Base-by-base conservation (phyloP, 2,113 vertebrate species). In the Pheucticus melanocephalus region DNA sequence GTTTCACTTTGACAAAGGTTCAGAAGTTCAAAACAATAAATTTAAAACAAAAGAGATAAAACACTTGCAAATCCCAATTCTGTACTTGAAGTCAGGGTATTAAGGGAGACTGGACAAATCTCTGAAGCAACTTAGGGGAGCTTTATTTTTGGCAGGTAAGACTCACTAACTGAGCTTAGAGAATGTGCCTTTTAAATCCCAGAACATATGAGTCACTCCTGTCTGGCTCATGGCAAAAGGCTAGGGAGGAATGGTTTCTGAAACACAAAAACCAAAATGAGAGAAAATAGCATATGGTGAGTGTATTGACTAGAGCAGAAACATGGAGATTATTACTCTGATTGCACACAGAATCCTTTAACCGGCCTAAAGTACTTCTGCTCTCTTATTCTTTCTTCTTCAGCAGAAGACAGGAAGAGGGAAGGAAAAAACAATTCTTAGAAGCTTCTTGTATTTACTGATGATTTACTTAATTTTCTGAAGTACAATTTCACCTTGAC, bases 171-270 rank as follows among this genome's bases (percentile, higher is more conserved):
- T 76, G 27, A n/a, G 28, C 44, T 77, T 82, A 66, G 31, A 85
- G 23, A 91, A 64, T 89, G 37, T 84, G 45, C 57, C 61, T 91
- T 92, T 95, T 87, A 84, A 95, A 76, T 96, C 73, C 50, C 75
- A 85, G 73, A 80, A 91, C 21, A 42, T 76, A 81, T 91, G 89
- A 97, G 73, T 97, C 94, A 94, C 9, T 92, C 17, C 65, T 87
- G 45, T 72, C 82, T 90, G 87, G 63, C 59, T 95, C 54, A 54
- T 66, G 78, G 42, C 37, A 82, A 82, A 82, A 95, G 63, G 20
- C 53, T 91, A 14, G 48, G 33, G 30, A 82, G 54, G 25, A 87
- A 80, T 42, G 77, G 50, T 76, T 91, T 72, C 80, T 87, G 66
- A 94, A 89, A 73, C 11, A 23, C 1, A 1, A 82, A 76, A 88